Conservation (phyloP, 2,113 vertebrate genomes). For the Empidonax traillii region DNA sequence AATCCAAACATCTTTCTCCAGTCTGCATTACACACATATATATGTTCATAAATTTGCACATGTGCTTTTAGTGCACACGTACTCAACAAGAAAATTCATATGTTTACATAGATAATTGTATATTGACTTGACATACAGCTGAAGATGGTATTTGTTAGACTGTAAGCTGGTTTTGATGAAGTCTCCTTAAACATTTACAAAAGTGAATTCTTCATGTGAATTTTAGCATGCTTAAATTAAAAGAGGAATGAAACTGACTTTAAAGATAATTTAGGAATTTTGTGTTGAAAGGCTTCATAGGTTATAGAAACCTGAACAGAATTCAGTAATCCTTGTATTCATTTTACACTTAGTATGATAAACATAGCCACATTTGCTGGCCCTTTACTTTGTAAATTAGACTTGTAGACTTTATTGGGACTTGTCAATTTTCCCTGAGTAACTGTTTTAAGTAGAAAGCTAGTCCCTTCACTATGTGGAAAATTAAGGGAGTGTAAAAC, state of each 20-base stretch:
- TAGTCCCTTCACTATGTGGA: not conserved
- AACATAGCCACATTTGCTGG: not conserved
- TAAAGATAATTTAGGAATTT: not conserved
- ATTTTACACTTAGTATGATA: not conserved
- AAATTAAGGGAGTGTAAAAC: not conserved
- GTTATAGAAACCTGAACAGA: not conserved
- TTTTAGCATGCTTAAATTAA: not conserved
- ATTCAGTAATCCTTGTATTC: not conserved
- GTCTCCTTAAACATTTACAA: not conserved
- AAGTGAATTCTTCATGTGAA: not conserved
- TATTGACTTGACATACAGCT: not conserved
- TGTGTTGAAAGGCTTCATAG: not conserved
- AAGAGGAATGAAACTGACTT: not conserved
- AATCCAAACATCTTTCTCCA: not conserved
- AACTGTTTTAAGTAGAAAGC: not conserved
- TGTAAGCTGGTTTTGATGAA: not conserved
- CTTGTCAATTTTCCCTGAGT: not conserved
- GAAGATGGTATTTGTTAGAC: not conserved
- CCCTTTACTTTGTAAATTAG: not conserved
- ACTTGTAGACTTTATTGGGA: not conserved
- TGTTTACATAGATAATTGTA: not conserved
- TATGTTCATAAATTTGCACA: not conserved
- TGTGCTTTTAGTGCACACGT: not conserved
- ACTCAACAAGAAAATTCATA: not conserved
- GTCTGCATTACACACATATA: not conserved